phyloP scores from a whole-genome alignment of 2,797 vertebrate species.

The Miichthys miiuy region DNA sequence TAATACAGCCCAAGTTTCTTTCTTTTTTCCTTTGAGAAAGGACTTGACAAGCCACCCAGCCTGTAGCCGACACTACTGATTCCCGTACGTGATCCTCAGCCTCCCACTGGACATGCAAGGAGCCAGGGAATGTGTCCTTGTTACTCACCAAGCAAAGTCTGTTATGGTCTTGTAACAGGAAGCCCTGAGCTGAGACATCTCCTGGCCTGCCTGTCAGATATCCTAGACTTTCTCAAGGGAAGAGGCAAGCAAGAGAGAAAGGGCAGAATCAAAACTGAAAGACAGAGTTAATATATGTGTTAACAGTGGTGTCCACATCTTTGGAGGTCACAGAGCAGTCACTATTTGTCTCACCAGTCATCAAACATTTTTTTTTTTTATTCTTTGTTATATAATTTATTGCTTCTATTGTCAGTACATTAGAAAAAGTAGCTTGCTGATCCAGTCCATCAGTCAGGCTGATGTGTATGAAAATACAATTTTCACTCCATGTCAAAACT shows the following conservation, averaged over 20 bases:
- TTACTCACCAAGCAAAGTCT: slow-evolving; percentile 71
- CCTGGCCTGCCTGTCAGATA: slow-evolving; percentile 60
- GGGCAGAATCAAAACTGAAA: slow-evolving; percentile 40
- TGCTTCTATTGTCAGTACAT: too few species aligned
- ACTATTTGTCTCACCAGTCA: not conserved
- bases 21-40: slow-evolving; percentile 1
- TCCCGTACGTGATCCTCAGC: slow-evolving; percentile 64
- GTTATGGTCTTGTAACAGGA: slow-evolving; percentile 76
- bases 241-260: slow-evolving; percentile 39
- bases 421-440: not conserved
- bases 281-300: slow-evolving; percentile 22
- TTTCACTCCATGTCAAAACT: not conserved
- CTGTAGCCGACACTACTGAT: slow-evolving; percentile 51
- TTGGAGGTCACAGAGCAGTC: slow-evolving; percentile 1
- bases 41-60: not conserved
- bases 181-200: slow-evolving; percentile 65
- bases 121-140: slow-evolving; percentile 80
- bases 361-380: too few species aligned
- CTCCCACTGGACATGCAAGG: slow-evolving; percentile 63
- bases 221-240: slow-evolving; percentile 52
- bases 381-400: not conserved
- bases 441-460: not conserved
- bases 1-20: not conserved
- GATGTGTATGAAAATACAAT: not conserved
- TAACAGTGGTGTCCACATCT: slow-evolving; percentile 26